Evolutionary conservation across 2,797 vertebrate genomes (phyloP).

Genomic region (Lutjanus argentimaculatus): DNA sequence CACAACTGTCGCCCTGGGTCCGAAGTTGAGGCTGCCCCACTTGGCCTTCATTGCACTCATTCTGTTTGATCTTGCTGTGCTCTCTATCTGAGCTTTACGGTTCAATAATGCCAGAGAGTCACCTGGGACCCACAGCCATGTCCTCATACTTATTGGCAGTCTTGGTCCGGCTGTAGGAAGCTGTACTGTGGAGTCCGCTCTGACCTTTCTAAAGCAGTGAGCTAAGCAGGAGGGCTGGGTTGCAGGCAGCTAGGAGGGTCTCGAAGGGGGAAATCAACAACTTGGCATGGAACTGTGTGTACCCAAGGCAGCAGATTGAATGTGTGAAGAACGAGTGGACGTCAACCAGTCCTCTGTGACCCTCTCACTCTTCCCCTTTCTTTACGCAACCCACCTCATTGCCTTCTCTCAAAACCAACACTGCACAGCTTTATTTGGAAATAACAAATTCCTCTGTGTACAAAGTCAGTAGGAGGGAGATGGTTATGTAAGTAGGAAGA

Average conservation of each 20-base stretch:
- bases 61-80: slow-evolving; percentile 44
- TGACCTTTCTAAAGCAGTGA: slow-evolving; percentile 76
- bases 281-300: slow-evolving; percentile 58
- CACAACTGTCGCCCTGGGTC: slow-evolving; percentile 19
- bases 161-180: slow-evolving; percentile 40
- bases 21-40: not conserved
- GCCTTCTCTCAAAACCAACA: slow-evolving; percentile 30
- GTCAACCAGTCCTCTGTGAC: slow-evolving; percentile 26
- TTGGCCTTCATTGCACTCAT: slow-evolving; percentile 28
- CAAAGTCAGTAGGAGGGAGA: slow-evolving; percentile 15
- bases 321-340: slow-evolving; percentile 49
- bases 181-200: slow-evolving; percentile 34
- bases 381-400: slow-evolving; percentile 1
- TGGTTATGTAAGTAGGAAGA: slow-evolving; percentile 32
- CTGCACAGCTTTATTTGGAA: slow-evolving; percentile 20
- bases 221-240: slow-evolving; percentile 58
- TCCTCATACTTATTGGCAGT: slow-evolving; percentile 54
- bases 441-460: slow-evolving; percentile 29
- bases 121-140: slow-evolving; percentile 42
- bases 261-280: slow-evolving; percentile 68
- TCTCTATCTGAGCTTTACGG: slow-evolving; percentile 38
- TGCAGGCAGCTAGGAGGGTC: slow-evolving; percentile 49
- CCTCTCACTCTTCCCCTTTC: slow-evolving; percentile 15
- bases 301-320: slow-evolving; percentile 59
- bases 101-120: slow-evolving; percentile 52